A percentile compares a stretch with the other conserved stretches of the same genome.
phyloP scores from a whole-genome alignment of 2,888 invertebrate species.

The Bugulina stolonifera region DNA sequence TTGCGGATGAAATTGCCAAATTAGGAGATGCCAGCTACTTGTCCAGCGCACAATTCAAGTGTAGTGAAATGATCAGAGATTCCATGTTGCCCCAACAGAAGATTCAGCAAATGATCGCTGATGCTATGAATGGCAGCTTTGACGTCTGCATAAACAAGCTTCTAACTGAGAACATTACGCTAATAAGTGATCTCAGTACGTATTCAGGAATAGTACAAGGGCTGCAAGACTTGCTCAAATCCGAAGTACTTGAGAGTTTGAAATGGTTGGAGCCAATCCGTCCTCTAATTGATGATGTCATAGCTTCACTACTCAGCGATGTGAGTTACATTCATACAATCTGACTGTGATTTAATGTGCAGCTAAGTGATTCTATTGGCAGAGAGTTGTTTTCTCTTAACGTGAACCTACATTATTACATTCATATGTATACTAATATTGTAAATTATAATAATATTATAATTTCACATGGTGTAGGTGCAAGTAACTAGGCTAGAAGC shows the following conservation, averaged over 20 bases:
- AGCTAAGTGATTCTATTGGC: too few relatives aligned
- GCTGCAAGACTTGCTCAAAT: not conserved
- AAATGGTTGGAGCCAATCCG: not conserved
- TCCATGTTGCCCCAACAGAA: not conserved
- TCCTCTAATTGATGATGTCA: slow-evolving; percentile 1
- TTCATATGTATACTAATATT: not conserved
- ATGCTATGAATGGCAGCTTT: slow-evolving; percentile 2
- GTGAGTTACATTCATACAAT: not conserved
- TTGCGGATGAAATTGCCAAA: slow-evolving; percentile 26
- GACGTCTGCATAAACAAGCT: not conserved
- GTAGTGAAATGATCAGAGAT: slow-evolving; percentile 11
- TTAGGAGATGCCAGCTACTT: not conserved
- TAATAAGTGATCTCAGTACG: not conserved
- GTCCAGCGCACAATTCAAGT: not conserved
- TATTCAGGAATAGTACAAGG: not conserved
- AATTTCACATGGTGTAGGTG: not conserved
- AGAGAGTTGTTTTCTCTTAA: too few relatives aligned
- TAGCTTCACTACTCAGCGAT: not conserved
- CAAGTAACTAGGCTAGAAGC: slow-evolving; percentile 3
- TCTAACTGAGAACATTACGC: not conserved
- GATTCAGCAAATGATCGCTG: not conserved
- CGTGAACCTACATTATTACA: too few relatives aligned
- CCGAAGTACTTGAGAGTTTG: not conserved
- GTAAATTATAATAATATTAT: not conserved
- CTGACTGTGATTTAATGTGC: not conserved